Conservation (phyloP, 2,797 vertebrate species). For the Psittacula echo region DNA sequence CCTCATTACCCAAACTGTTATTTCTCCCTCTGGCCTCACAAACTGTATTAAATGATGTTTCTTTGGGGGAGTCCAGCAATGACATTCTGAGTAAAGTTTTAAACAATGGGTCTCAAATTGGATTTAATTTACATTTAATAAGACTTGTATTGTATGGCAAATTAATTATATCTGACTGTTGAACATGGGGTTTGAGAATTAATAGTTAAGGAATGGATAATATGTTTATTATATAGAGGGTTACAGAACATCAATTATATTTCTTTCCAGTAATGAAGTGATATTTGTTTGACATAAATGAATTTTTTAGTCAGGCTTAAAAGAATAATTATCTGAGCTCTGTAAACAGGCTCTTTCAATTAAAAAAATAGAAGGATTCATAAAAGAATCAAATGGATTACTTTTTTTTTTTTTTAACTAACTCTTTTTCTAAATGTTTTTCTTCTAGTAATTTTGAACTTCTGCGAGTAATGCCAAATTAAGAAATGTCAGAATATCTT, state of each 20-base stretch:
- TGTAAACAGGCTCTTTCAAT: background rate
- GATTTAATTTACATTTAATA: slow-evolving; percentile 65
- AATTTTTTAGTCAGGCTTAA: slow-evolving; percentile 38
- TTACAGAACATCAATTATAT: slow-evolving; percentile 20
- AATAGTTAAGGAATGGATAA: slow-evolving; percentile 25
- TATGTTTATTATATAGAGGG: background rate
- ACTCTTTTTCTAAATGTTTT: background rate
- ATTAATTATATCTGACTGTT: slow-evolving; percentile 51
- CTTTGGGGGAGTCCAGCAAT: slow-evolving; percentile 18
- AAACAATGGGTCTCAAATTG: slow-evolving; percentile 26
- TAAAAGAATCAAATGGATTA: background rate
- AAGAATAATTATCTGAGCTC: slow-evolving; percentile 21
- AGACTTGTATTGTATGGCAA: slow-evolving; percentile 33
- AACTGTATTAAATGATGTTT: slow-evolving; percentile 35
- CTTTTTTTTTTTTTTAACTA: background rate
- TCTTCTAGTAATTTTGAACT: background rate
- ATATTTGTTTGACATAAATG: slow-evolving; percentile 29
- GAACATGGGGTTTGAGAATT: background rate
- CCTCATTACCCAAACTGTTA: slow-evolving; percentile 50
- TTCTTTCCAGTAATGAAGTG: slow-evolving; percentile 28
- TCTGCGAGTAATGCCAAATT: background rate
- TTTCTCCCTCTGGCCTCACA: slow-evolving; percentile 64
- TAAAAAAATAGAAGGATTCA: background rate
- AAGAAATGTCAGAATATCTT: background rate
- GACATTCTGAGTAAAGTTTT: slow-evolving; percentile 41